Base-by-base conservation (phyloP, 1,140 invertebrate genomes). In the Euschistus heros region DNA sequence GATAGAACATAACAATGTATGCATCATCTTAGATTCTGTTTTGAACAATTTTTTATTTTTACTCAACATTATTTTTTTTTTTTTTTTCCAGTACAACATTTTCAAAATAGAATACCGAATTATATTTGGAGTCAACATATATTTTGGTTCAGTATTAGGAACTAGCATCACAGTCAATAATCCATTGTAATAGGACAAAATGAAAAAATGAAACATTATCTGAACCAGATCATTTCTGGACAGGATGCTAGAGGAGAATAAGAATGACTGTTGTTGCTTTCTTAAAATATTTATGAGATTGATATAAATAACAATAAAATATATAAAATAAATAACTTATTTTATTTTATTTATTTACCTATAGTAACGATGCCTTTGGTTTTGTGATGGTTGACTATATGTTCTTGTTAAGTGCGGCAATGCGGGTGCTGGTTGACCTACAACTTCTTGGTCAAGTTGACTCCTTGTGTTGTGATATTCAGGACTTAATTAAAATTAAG, bases 311-410 rank as follows among this genome's bases (percentile, higher is more conserved):
- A 15, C 13, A 7, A 20, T n/a, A n/a, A 22, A 54, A 8, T 4
- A 7, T 59, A 59, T 22, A 4, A 59, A 7, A 15, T 50, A 50
- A 50, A 22, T 13, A 50, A 50, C n/a, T 13, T n/a, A 13, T 46
- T 46, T 10, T 46, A 13, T 46, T 46, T 46, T 18, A 2, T 3
- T n/a, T 18, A 30, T 33, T 61, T 63, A 63, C 46, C 63, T 68
- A 67, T 70, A 70, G 50, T 69, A 69, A 14, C 67, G 61, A 55
- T 68, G 66, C 26, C 68, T 42, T 42, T 67, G 54, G 55, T 59
- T 63, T 7, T 62, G 60, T 1, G 65, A 67, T 4, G 66, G 52
- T 62, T 67, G 66, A 44, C 64, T 68, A 30, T 68, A 67, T 20
- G 61, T 66, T 30, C 67, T 64, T 30, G 44, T 66, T 26, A 68